Base-by-base conservation (phyloP, 2,888 invertebrate genomes). In the Scelioninae gen. 1 region DNA sequence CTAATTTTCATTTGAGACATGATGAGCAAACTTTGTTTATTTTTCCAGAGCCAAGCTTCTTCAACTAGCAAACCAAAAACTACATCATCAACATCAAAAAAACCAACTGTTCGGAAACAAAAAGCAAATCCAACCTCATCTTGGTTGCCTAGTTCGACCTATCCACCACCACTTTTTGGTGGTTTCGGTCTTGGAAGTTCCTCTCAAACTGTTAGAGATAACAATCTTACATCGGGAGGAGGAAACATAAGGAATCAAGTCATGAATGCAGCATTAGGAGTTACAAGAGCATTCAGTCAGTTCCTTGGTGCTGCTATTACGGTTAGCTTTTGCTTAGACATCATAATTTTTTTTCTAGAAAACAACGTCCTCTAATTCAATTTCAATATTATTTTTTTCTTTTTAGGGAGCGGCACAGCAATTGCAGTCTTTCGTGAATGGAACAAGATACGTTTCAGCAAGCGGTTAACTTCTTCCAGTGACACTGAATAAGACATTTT, bases 221-320 rank as follows among this genome's bases (percentile, higher is more conserved):
- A 58, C 63, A n/a, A 58, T 16, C 31, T 47, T 16, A 60, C 66
- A n/a, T 45, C 79, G 1, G 65, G 78, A 45, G 81, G 75, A 47
- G 82, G 80, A 51, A 87, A 91, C 62, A 91, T 93, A 45, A 90
- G 93, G 77, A 93, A 92, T 82, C 93, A 93, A 91, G 93, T 96
- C 76, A 94, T 96, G 62, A 95, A 94, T 71, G 95, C 96, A 15
- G 96, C 96, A 77, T 95, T 96, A 86, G 96, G 96, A 88, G 96
- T 96, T 82, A 96, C 96, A 32, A 94, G 95, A 91, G 95, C 96
- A 1, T 96, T 96, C 91, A 95, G 96, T 80, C 95, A 95, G 92
- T 96, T 96, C 92, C 93, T 96, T 88, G 96, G 96, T 87, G 95
- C 95, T 88, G 96, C 96, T 71, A 94, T 96, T 89, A 95, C 96